Conservation (phyloP, 2,113 vertebrate species). For the Thoracochromis brauschi region DNA sequence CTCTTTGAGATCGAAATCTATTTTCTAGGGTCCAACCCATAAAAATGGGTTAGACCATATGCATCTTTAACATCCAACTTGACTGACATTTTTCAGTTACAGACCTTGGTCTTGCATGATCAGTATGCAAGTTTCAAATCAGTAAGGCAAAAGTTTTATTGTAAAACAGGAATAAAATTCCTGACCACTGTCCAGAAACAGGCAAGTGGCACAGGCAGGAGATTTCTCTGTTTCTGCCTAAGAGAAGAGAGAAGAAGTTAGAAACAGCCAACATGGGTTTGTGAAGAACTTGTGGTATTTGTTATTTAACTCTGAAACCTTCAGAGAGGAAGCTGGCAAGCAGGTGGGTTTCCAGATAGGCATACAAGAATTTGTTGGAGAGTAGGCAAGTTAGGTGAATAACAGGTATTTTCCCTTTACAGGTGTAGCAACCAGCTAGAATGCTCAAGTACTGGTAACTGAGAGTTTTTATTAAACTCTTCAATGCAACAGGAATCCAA, state of each 20-base stretch:
- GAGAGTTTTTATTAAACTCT: neutral
- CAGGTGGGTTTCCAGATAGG: neutral
- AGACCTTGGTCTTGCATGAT: neutral
- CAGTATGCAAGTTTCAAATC: neutral
- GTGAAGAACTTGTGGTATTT: neutral
- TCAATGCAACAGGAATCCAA: neutral
- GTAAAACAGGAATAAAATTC: neutral
- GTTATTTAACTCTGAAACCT: neutral
- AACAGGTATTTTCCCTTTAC: neutral
- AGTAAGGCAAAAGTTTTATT: neutral
- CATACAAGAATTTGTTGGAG: neutral
- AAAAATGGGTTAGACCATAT: neutral
- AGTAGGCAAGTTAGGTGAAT: neutral
- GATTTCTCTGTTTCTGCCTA: neutral
- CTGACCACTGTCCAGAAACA: neutral
- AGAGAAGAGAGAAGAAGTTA: neutral
- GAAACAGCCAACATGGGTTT: neutral
- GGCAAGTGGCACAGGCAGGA: neutral
- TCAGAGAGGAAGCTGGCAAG: neutral
- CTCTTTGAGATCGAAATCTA: fast-evolving
- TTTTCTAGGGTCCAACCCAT: neutral
- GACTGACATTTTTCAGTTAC: neutral
- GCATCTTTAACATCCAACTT: neutral
- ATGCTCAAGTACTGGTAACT: neutral
- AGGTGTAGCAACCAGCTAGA: neutral